Evolutionary conservation across 2,797 vertebrate genomes (phyloP), one percentile per base, ranked within the genome.

Genomic region (Coregonus ussuriensis): DNA sequence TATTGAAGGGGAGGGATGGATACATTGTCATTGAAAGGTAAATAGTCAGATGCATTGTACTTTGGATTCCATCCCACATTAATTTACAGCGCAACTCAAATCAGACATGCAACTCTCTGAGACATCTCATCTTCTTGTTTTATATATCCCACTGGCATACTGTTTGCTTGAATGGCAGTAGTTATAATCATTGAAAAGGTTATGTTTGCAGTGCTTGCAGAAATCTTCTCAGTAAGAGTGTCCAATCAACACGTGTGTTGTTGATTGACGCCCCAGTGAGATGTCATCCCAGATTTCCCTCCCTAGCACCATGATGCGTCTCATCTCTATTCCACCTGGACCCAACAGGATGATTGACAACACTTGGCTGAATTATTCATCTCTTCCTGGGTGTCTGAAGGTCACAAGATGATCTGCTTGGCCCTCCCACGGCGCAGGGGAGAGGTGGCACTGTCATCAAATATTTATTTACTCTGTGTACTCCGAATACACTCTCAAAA

Each of bases 361-460:
- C 91, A 90, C 86, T 72, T 91, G 87, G 93, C 93, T 98, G 84
- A 96, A 98, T 97, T 96, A 97, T 97, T 98, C 92, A 98, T 96
- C 92, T 74, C 89, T 92, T 91, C 84, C 94, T 95, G 91, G 87
- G 92, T 94, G 94, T 95, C 93, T 96, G 95, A 97, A 98, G 96
- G 96, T 96, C 96, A 95, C 87, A 89, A 93, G 91, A 93, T 90
- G 91, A 94, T 93, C 94, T 91, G 88, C 86, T 89, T 81, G 82
- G 83, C 79, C 74, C 74, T 37, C 68, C 86, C 83, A 77, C 82
- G 83, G 89, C 72, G 56, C 84, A 85, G 88, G 91, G 86, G 87
- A 91, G 92, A 93, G 94, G 94, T 94, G 94, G 91, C 93, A 88
- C 82, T 85, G 84, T 92, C 95, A 97, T 97, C 93, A 97, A 98